phyloP scores from a whole-genome alignment of 1,140 invertebrate species.

The Pygmarrhopalites habei region DNA sequence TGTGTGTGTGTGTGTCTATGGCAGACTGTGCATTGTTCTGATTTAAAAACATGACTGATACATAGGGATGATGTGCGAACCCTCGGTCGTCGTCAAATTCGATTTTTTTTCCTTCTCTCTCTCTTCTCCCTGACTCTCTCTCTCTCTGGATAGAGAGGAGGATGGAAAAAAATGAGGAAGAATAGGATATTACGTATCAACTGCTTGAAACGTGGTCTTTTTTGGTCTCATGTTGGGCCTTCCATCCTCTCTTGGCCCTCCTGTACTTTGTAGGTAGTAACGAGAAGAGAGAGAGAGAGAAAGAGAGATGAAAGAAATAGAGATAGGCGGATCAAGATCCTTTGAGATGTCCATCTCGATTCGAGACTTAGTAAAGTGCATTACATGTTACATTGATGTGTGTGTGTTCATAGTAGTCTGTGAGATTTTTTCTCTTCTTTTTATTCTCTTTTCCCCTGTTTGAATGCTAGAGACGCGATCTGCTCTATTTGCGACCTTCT shows the following conservation, averaged over 20 bases:
- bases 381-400: neutral
- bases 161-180: too few relatives aligned
- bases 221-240: too few relatives aligned
- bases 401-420: neutral
- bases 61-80: too few relatives aligned
- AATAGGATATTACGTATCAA: neutral
- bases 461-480: neutral
- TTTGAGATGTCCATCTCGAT: conserved; percentile 10
- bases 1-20: too few relatives aligned
- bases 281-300: neutral
- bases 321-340: neutral
- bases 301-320: neutral
- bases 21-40: too few relatives aligned
- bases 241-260: too few relatives aligned
- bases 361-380: neutral
- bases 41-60: too few relatives aligned
- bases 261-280: neutral
- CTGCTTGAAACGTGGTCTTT: too few relatives aligned
- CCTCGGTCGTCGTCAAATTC: too few relatives aligned
- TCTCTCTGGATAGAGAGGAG: too few relatives aligned
- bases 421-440: neutral
- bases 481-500: conserved; percentile 23
- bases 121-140: too few relatives aligned
- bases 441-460: neutral
- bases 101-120: too few relatives aligned